Conservation (phyloP, 2,888 invertebrate genomes). For the Brenthis daphne region DNA sequence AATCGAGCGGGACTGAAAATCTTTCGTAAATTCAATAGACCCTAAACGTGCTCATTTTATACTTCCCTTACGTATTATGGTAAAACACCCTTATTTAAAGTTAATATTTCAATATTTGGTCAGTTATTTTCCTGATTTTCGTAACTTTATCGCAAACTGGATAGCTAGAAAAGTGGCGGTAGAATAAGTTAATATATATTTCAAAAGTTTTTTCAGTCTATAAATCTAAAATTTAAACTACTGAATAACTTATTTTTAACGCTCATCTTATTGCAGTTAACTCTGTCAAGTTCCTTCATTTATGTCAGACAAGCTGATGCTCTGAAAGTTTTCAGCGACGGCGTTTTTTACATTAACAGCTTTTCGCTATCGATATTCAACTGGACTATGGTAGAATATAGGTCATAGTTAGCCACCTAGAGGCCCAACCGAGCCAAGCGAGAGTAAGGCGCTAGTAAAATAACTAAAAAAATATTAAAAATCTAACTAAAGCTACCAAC, state of each 20-base stretch:
- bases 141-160: neutral
- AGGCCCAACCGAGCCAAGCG: too few relatives aligned
- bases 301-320: slow-evolving; percentile 14
- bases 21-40: slow-evolving; percentile 22
- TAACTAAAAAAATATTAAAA: neutral
- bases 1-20: slow-evolving; percentile 18
- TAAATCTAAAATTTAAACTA: neutral
- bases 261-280: slow-evolving; percentile 3
- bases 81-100: slow-evolving; percentile 13
- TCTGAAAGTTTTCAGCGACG: slow-evolving; percentile 2
- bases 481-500: neutral
- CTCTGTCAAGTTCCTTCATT: slow-evolving; percentile 14
- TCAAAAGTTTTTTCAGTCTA: neutral
- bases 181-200: too few relatives aligned
- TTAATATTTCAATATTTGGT: slow-evolving; percentile 12
- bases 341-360: neutral
- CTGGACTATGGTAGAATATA: too few relatives aligned
- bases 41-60: slow-evolving; percentile 20
- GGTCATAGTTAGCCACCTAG: too few relatives aligned
- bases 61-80: slow-evolving; percentile 10
- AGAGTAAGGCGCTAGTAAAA: too few relatives aligned
- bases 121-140: slow-evolving; percentile 2
- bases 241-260: neutral
- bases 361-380: too few relatives aligned
- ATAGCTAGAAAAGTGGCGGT: too few relatives aligned